Conservation (phyloP, 1,140 invertebrate species). For the Danaus melanippus region DNA sequence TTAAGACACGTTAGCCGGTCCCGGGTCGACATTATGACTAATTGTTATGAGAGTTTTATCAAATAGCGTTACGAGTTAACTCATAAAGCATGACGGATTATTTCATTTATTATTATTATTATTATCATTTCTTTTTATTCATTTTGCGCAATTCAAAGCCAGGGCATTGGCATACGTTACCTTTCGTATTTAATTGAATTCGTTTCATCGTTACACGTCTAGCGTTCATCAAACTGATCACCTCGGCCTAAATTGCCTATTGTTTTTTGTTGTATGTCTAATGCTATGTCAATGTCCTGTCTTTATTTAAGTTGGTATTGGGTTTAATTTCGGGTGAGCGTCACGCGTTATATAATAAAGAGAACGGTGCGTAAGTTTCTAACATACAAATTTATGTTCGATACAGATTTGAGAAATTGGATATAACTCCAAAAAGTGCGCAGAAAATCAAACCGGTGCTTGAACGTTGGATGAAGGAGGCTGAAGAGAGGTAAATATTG, state of each 20-base stretch:
- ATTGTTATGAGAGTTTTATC: conserved; percentile 62
- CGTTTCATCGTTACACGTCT: conserved; percentile 66
- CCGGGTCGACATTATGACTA: conserved; percentile 50
- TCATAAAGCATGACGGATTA: conserved; percentile 69
- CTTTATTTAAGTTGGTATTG: conserved; percentile 54
- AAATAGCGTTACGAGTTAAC: conserved; percentile 55
- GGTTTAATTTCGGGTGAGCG: conserved; percentile 38
- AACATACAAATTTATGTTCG: conserved; percentile 71
- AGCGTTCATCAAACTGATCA: conserved; percentile 71
- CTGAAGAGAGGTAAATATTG: conserved; percentile 92
- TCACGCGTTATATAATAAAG: conserved; percentile 41
- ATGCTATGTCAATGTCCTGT: conserved; percentile 81
- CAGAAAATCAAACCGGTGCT: conserved; percentile 99
- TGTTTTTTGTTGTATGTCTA: conserved; percentile 59
- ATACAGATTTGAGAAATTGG: conserved; percentile 98
- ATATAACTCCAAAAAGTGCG: conserved; percentile 99
- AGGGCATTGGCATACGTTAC: conserved; percentile 85
- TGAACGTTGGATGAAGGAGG: conserved; percentile 98
- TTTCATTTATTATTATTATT: conserved; percentile 60
- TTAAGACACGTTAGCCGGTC: conserved; percentile 50
- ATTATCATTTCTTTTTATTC: conserved; percentile 51
- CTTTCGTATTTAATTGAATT: conserved; percentile 68
- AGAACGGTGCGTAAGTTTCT: conserved; percentile 53
- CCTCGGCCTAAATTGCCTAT: conserved; percentile 66
- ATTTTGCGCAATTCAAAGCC: conserved; percentile 76